Evolutionary conservation across 2,888 invertebrate genomes (phyloP).

Genomic region (Apodemia zela): DNA sequence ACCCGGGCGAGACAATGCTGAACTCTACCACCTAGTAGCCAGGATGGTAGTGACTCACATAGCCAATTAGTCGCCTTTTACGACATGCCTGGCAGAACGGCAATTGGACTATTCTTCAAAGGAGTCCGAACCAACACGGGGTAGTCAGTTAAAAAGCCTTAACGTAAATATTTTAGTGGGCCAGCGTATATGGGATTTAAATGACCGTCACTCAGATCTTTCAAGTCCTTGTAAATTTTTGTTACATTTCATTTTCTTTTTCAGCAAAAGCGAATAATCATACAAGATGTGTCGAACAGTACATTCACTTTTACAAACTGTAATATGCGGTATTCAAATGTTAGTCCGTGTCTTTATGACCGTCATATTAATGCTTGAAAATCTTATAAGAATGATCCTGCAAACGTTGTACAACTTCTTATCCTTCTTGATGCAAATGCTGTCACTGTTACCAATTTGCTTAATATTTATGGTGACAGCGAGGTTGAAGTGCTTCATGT

Average conservation of each 20-base stretch:
- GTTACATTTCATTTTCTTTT: constrained; percentile 25
- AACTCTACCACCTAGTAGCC: no score
- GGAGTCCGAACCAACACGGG: no score
- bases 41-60: no score
- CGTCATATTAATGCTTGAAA: constrained; percentile 62
- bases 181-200: neutral
- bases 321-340: constrained; percentile 63
- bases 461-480: constrained; percentile 56
- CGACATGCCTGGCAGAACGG: no score
- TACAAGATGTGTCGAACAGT: constrained; percentile 61
- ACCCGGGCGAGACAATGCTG: no score
- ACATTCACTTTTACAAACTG: constrained; percentile 49
- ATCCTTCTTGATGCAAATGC: constrained; percentile 59
- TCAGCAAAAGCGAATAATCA: constrained; percentile 33
- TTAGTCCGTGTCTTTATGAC: constrained; percentile 64
- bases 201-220: no score
- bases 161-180: no score
- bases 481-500: constrained; percentile 58
- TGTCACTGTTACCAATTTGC: constrained; percentile 64
- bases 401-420: constrained; percentile 65
- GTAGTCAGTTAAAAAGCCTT: no score
- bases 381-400: constrained; percentile 58
- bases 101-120: no score
- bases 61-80: no score
- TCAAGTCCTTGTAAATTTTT: neutral